Conservation (phyloP, 2,888 invertebrate genomes). For the Pterostichus madidus region DNA sequence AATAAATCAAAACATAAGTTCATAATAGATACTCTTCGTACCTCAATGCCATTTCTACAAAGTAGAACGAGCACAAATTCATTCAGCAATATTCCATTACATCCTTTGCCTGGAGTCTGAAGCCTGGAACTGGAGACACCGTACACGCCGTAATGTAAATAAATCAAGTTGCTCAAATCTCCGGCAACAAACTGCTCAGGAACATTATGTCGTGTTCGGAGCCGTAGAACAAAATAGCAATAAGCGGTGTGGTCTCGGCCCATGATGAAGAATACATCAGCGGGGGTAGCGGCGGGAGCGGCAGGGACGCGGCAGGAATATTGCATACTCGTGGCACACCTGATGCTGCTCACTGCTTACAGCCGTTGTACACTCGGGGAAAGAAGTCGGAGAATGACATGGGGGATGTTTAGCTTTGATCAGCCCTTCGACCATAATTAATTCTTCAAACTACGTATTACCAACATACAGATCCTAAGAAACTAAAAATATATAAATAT, state of each 20-base stretch:
- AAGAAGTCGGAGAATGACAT: neutral
- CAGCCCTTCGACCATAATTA: no score
- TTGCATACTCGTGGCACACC: constrained; percentile 64
- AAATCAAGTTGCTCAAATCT: constrained; percentile 52
- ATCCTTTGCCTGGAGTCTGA: neutral
- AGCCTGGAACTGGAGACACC: neutral
- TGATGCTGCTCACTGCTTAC: constrained; percentile 54
- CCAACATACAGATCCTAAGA: no score
- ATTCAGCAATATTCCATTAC: constrained; percentile 8
- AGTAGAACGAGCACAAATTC: neutral
- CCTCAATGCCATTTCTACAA: neutral
- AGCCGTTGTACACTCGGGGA: constrained; percentile 1
- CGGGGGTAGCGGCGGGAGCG: neutral
- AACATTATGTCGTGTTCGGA: constrained; percentile 57
- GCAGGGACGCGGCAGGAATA: constrained; percentile 46
- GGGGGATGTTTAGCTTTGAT: no score
- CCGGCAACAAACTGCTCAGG: constrained; percentile 43
- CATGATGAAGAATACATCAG: constrained; percentile 57
- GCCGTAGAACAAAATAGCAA: constrained; percentile 59
- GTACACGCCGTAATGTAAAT: constrained; percentile 46
- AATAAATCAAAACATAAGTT: neutral
- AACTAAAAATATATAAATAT: no score
- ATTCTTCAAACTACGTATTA: no score
- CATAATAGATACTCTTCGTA: neutral
- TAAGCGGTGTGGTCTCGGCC: constrained; percentile 35